Base-by-base conservation (phyloP, 2,797 vertebrate species). In the Onychomys arenicola region DNA sequence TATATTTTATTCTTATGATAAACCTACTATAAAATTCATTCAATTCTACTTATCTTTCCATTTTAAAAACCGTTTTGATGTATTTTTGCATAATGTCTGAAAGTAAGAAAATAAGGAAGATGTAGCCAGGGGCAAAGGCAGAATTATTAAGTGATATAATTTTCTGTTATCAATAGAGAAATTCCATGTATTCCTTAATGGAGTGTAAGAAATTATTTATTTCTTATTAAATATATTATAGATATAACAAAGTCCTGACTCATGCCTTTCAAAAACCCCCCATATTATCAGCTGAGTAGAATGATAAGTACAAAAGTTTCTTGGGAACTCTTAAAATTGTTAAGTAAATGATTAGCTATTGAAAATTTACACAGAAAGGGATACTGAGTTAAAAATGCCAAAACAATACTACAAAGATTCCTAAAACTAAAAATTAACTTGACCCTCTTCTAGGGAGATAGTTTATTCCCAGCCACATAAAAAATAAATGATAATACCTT, bases 321-420 rank as follows among this genome's bases (percentile, higher is more conserved):
- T 27, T 34, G 1, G 14, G 1, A 92, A 75, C 13, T 75, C 27
- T 87, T 75, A 90, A 90, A 77, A 92, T 63, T 92, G 43, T 43
- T 83, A 93, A 89, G 57, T 90, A 32, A 95, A 93, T 92, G 29
- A 40, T 73, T 84, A 80, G 21, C 19, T 92, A 73, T 52, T 67
- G 40, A 90, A 87, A 92, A 75, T 8, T 34, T 84, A 76, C 5
- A 40, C 55, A 75, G 52, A 69, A 76, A 73, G n/a, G 8, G 57
- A 75, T n/a, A 25, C 73, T 84, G 2, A 76, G 14, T 85, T 87
- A 55, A 83, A 89, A 73, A 27, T 23, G 59, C 52, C 16, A 34
- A 63, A 46, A 67, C 9, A 75, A 10, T 83, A 57, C 25, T 55
- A 2, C 17, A 43, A 52, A 73, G 19, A 76, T 94, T 78, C 37